phyloP scores from a whole-genome alignment of 2,113 vertebrate species.

The Myrmecobius fasciatus region DNA sequence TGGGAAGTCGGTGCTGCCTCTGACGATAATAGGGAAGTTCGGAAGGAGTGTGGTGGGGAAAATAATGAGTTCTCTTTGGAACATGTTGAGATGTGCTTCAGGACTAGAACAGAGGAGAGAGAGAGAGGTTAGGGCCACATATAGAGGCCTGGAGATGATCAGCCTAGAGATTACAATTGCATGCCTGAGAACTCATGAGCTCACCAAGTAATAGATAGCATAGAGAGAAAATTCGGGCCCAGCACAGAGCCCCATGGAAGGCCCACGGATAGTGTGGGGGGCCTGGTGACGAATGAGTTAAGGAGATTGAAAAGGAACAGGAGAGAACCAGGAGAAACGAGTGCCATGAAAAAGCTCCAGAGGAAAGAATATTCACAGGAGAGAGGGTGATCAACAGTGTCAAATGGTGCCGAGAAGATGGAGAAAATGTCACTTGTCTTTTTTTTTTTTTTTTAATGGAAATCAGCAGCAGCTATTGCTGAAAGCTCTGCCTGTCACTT shows the following conservation, averaged over 20 bases:
- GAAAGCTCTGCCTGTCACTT: conserved; percentile 52
- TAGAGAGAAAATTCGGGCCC: neutral
- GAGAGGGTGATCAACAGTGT: neutral
- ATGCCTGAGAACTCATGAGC: neutral
- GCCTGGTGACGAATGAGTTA: neutral
- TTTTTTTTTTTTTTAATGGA: conserved; percentile 34
- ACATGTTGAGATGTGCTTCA: neutral
- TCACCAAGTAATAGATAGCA: neutral
- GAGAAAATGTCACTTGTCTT: neutral
- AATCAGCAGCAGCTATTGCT: conserved; percentile 45
- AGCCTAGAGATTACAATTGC: neutral
- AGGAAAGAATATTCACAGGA: neutral
- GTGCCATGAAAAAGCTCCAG: neutral
- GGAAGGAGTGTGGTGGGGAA: neutral
- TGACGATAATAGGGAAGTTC: neutral
- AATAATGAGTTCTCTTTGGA: neutral
- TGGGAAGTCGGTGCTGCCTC: neutral
- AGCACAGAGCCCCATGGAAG: neutral
- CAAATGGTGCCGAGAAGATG: neutral
- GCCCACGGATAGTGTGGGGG: neutral
- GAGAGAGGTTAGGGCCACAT: neutral
- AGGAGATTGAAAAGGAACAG: neutral
- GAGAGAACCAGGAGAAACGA: neutral
- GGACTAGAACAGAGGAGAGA: neutral
- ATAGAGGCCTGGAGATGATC: neutral